phyloP scores from a whole-genome alignment of 2,797 vertebrate species.

The Bovichtus variegatus region DNA sequence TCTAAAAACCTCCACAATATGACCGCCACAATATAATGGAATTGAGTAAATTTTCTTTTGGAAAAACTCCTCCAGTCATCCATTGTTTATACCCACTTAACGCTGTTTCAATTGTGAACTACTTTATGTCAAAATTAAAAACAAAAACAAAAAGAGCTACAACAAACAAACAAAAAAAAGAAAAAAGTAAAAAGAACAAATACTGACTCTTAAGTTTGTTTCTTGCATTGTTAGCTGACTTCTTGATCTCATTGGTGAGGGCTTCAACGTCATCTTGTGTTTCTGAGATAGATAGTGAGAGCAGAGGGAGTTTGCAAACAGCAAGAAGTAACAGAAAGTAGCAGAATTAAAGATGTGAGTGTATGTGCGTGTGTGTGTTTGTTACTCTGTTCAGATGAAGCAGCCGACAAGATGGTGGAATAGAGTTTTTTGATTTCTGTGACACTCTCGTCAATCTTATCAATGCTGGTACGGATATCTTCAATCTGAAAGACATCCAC shows the following conservation, averaged over 20 bases:
- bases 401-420: conserved; percentile 93
- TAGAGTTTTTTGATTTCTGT: conserved; percentile 93
- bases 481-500: conserved; percentile 84
- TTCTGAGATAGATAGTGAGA: conserved; percentile 78
- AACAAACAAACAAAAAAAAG: background rate
- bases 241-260: conserved; percentile 93
- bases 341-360: background rate
- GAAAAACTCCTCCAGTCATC: background rate
- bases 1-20: no score
- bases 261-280: conserved; percentile 93
- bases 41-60: background rate
- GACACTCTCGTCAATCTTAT: conserved; percentile 92
- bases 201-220: conserved; percentile 94
- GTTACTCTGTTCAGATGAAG: conserved; percentile 94
- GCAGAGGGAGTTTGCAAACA: background rate
- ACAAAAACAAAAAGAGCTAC: no score
- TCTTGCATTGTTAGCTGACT: conserved; percentile 92
- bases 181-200: background rate
- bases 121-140: background rate
- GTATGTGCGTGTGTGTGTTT: conserved; percentile 10
- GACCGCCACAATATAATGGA: background rate
- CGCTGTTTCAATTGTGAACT: background rate
- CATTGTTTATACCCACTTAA: background rate
- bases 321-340: fast-evolving
- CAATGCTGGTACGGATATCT: conserved; percentile 92